Percentiles rank a stretch among this genome's conserved stretches.
Conservation (phyloP, 2,888 invertebrate species). For the Orchesella flavescens region DNA sequence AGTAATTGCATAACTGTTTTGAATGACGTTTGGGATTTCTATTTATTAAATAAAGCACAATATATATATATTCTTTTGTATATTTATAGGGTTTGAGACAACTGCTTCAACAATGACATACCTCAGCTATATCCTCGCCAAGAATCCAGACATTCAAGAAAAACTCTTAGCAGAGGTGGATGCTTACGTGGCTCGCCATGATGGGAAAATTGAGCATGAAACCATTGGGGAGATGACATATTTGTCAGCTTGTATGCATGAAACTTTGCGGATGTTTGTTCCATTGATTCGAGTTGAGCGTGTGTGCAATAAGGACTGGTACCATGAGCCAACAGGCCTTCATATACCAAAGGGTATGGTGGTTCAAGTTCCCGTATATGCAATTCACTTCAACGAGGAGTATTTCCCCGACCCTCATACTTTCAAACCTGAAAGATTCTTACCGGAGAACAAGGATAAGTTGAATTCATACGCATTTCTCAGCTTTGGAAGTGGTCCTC, state of each 20-base stretch:
- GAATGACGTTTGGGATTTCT: neutral
- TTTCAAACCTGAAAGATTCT: constrained; percentile 65
- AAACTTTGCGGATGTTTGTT: constrained; percentile 61
- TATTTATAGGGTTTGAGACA: constrained; percentile 59
- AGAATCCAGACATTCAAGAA: constrained; percentile 46
- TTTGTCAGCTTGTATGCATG: constrained; percentile 58
- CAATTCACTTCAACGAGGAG: constrained; percentile 59
- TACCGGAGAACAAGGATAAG: constrained; percentile 64
- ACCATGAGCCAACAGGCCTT: constrained; percentile 44
- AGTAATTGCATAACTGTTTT: neutral
- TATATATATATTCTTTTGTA: neutral
- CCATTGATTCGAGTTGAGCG: constrained; percentile 61
- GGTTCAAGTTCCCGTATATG: constrained; percentile 42
- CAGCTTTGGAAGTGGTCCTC: constrained; percentile 60
- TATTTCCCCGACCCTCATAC: constrained; percentile 50
- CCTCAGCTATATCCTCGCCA: constrained; percentile 56
- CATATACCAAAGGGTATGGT: constrained; percentile 44
- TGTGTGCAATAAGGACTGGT: constrained; percentile 61
- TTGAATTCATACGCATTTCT: constrained; percentile 63
- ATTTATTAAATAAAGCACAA: neutral
- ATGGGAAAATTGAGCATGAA: constrained; percentile 58
- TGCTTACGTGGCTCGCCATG: constrained; percentile 47
- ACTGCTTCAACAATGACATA: constrained; percentile 58
- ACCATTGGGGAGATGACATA: constrained; percentile 56
- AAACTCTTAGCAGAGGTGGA: constrained; percentile 58